Conservation (phyloP, 2,888 invertebrate genomes). For the Phortica magna region DNA sequence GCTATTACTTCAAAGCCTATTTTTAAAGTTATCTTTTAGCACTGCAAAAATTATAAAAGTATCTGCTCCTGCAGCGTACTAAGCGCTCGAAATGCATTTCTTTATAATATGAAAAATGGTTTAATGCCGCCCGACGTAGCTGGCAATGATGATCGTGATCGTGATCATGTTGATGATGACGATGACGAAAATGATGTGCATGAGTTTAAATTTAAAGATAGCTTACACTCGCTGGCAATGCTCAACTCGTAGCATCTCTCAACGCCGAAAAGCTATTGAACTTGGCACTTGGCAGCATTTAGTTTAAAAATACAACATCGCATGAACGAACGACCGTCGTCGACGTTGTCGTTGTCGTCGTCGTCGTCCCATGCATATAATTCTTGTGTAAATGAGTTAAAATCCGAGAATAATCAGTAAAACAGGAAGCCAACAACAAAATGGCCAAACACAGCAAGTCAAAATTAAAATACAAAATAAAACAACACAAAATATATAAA, state of each 20-base stretch:
- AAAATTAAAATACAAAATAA: constrained; percentile 24
- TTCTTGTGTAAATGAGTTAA: not conserved
- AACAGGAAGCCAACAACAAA: constrained; percentile 54
- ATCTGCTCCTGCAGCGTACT: not conserved
- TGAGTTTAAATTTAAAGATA: constrained; percentile 28
- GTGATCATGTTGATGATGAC: not conserved
- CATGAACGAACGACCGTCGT: not conserved
- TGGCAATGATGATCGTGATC: not conserved
- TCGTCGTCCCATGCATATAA: not conserved
- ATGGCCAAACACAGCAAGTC: constrained; percentile 18
- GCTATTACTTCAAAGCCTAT: constrained; percentile 18
- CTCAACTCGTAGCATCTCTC: constrained; percentile 10
- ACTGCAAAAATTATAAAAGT: constrained; percentile 20
- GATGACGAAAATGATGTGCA: not conserved
- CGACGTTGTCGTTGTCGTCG: not conserved
- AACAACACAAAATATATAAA: constrained; percentile 11
- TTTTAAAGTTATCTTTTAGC: not conserved
- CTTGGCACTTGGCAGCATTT: constrained; percentile 65
- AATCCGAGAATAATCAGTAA: constrained; percentile 31
- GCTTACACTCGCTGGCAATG: not conserved
- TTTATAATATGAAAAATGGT: constrained; percentile 12
- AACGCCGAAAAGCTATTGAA: constrained; percentile 62
- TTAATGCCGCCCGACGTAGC: not conserved
- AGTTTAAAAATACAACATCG: constrained; percentile 58
- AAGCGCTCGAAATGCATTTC: constrained; percentile 7